Conservation (phyloP, 2,888 invertebrate species). For the Strigamia crassipes region DNA sequence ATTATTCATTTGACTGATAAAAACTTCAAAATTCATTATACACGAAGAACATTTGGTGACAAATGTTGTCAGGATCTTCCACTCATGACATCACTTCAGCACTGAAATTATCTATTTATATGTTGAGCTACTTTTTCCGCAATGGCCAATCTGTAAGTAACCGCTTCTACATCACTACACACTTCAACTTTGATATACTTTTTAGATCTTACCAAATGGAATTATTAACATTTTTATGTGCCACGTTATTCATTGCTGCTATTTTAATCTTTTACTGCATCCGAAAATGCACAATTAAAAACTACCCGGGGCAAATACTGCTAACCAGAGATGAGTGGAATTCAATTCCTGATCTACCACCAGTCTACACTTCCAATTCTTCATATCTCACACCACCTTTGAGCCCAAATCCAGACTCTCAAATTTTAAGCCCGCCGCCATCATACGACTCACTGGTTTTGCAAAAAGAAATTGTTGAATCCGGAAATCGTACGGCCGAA, state of each 20-base stretch:
- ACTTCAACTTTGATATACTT: background rate
- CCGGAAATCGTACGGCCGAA: background rate
- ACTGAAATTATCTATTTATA: background rate
- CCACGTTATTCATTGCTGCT: background rate
- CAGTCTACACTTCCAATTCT: background rate
- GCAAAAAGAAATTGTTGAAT: background rate
- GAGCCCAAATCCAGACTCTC: background rate
- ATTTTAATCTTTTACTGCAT: slow-evolving; percentile 20
- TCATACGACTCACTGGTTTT: background rate
- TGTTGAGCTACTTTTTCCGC: background rate
- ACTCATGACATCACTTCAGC: background rate
- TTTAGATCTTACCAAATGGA: background rate
- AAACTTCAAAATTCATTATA: no score
- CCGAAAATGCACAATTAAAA: background rate
- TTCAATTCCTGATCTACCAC: background rate
- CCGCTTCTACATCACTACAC: background rate
- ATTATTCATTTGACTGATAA: no score
- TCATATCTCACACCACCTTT: background rate
- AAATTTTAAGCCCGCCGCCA: background rate
- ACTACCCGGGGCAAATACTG: background rate
- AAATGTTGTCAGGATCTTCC: background rate
- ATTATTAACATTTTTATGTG: background rate
- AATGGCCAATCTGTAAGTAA: background rate
- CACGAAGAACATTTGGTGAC: background rate
- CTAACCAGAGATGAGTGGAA: background rate